A percentile compares a stretch with the other conserved stretches of the same genome.
These are phyloP conservation scores for Phylloscopus trochiloides DNA, from an alignment of 2,113 vertebrate species.

Conservation along the genomic window DNA sequence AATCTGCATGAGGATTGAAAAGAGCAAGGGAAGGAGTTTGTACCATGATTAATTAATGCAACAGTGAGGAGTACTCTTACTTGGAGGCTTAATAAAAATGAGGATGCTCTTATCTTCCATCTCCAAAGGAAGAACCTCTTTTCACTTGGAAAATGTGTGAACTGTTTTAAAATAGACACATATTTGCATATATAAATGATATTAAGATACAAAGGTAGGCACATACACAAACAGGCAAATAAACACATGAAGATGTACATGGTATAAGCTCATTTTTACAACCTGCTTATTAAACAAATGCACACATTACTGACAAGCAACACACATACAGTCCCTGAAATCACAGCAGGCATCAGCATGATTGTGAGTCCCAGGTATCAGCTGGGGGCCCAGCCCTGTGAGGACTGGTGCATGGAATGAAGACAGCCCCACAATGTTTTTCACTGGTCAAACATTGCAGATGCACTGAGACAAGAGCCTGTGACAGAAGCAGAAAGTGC, in stretches of 20 bases:
- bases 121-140: not conserved
- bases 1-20: constrained; percentile 73
- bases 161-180: not conserved
- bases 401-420: not conserved
- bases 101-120: not conserved
- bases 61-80: not conserved
- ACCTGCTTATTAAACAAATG: not conserved
- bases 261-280: not conserved
- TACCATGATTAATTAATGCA: not conserved
- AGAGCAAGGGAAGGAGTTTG: not conserved
- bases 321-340: not conserved
- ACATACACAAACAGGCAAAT: not conserved
- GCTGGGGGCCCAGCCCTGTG: not conserved
- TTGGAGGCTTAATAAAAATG: not conserved
- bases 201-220: not conserved
- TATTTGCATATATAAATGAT: not conserved
- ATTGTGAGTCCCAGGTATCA: not conserved
- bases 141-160: not conserved
- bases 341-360: not conserved
- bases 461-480: accelerated
- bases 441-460: not conserved
- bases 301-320: not conserved
- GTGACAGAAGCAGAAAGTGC: not conserved
- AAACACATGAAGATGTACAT: not conserved
- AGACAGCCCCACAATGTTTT: not conserved